A percentile compares a stretch with the other conserved stretches of the same genome.
Evolutionary conservation across 2,797 vertebrate species (phyloP).

Genomic region (Sebastes hubbsi): DNA sequence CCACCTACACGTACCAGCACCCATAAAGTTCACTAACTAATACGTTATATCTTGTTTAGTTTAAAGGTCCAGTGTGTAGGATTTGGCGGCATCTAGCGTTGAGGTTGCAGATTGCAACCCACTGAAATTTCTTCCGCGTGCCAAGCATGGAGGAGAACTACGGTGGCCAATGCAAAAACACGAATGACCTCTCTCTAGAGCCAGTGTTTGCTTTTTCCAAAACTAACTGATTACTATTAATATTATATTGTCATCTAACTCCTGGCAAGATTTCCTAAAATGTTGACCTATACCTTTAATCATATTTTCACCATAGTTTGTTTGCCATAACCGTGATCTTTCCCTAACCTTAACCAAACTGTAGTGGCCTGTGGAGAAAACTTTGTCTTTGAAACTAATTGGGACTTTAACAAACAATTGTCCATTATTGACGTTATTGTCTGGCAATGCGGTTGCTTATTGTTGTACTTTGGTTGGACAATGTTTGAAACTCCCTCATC

Average conservation of each 20-base stretch:
- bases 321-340: background rate
- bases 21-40: background rate
- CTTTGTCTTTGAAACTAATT: background rate
- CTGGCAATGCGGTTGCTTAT: background rate
- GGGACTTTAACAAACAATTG: background rate
- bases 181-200: too few species aligned
- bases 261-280: background rate
- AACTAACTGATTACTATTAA: too few species aligned
- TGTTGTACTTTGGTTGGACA: background rate
- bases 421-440: background rate
- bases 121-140: too few species aligned
- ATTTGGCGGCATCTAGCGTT: too few species aligned
- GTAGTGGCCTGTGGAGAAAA: background rate
- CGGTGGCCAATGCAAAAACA: too few species aligned
- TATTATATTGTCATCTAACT: background rate
- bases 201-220: too few species aligned
- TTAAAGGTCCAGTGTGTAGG: background rate
- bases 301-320: background rate
- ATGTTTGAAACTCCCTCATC: background rate
- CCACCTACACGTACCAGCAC: background rate
- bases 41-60: background rate
- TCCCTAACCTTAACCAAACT: background rate
- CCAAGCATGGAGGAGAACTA: too few species aligned
- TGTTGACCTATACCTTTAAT: background rate
- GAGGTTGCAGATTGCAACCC: too few species aligned